Percentiles rank a stretch among this genome's conserved stretches.
phyloP scores from a whole-genome alignment of 2,888 invertebrate species.

The Drosophila acutilabella region DNA sequence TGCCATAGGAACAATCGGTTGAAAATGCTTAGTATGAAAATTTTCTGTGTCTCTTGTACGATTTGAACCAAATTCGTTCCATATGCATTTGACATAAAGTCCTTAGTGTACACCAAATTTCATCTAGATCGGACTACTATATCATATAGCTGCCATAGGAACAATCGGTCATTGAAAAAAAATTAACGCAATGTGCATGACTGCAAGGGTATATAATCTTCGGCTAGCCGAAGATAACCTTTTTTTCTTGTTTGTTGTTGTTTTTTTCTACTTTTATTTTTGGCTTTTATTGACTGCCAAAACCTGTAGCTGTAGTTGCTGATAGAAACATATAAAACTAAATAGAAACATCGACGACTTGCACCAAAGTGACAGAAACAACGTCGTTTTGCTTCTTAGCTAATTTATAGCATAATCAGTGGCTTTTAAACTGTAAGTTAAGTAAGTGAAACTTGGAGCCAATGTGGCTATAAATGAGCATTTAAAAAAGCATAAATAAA shows the following conservation, averaged over 20 bases:
- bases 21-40: no score
- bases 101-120: no score
- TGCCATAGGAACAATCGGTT: no score
- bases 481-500: background rate
- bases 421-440: conserved; percentile 43
- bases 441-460: background rate
- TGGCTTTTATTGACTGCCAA: background rate
- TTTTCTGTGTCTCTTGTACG: no score
- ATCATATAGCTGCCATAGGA: no score
- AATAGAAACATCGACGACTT: conserved; percentile 69
- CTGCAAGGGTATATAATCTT: no score
- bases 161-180: no score
- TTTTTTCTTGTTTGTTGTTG: background rate
- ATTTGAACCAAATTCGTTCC: no score
- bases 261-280: background rate
- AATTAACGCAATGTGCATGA: no score
- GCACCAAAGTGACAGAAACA: conserved; percentile 61
- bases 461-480: background rate
- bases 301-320: conserved; percentile 27
- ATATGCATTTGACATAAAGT: no score
- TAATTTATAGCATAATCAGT: conserved; percentile 60
- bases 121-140: no score
- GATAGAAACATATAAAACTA: conserved; percentile 56
- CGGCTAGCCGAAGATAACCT: no score
- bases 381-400: conserved; percentile 36